Conservation (phyloP, 1,140 invertebrate genomes). For the Lethocerus indicus region DNA sequence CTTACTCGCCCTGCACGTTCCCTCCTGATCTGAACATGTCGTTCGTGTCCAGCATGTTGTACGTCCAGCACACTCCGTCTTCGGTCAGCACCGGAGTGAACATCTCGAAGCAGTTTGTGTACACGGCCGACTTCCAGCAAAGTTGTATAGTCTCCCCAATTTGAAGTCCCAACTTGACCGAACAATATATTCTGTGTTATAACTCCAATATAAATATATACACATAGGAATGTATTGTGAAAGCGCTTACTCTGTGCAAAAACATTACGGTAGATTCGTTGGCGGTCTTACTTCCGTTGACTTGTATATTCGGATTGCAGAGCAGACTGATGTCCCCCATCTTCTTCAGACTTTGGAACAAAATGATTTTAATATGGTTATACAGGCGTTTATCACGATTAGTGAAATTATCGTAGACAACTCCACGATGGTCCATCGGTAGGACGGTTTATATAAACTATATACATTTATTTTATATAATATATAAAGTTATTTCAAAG, state of each 20-base stretch:
- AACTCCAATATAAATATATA: not conserved
- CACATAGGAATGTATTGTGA: not conserved
- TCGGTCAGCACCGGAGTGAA: constrained; percentile 12
- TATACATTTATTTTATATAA: too few species aligned
- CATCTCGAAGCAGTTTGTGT: constrained; percentile 5
- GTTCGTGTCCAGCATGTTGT: constrained; percentile 12
- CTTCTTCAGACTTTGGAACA: constrained; percentile 24
- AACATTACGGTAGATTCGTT: constrained; percentile 28
- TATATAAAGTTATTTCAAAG: too few species aligned
- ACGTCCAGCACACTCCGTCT: constrained; percentile 14
- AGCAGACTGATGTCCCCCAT: constrained; percentile 31
- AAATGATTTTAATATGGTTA: too few species aligned
- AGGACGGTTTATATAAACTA: too few species aligned
- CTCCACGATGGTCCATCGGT: too few species aligned
- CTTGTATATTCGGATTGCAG: constrained; percentile 31
- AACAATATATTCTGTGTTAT: not conserved
- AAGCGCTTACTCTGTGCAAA: constrained; percentile 20
- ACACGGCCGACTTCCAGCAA: constrained; percentile 2
- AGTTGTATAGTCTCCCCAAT: not conserved
- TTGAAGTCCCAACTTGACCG: not conserved
- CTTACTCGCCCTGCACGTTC: too few species aligned
- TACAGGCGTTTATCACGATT: too few species aligned
- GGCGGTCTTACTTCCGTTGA: constrained; percentile 21
- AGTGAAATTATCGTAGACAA: too few species aligned
- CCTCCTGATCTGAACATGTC: constrained; percentile 3